Conservation (phyloP, 2,113 vertebrate species). For the Hippopotamus amphibius region DNA sequence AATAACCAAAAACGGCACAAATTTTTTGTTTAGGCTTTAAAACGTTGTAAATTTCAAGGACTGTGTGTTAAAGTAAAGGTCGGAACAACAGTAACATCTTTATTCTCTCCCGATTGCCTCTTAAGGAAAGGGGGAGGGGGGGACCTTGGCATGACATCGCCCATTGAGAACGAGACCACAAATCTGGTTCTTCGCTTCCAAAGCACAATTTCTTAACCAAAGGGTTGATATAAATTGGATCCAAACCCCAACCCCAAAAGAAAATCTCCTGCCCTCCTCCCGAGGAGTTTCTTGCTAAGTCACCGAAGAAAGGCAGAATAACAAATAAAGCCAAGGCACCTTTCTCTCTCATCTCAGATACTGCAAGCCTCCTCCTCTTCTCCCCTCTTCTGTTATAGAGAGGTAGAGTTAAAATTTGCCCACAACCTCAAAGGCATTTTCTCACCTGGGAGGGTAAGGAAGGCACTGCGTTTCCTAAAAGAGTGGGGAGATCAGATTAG, state of each 20-base stretch:
- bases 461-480: slow-evolving; percentile 44
- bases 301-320: slow-evolving; percentile 70
- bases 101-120: slow-evolving; percentile 55
- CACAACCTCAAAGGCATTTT: slow-evolving; percentile 52
- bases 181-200: slow-evolving; percentile 64
- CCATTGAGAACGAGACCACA: slow-evolving; percentile 75
- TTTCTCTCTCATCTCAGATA: slow-evolving; percentile 9
- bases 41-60: slow-evolving; percentile 53
- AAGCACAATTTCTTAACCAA: slow-evolving; percentile 65
- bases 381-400: neutral
- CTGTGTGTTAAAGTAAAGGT: slow-evolving; percentile 39
- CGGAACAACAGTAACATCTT: slow-evolving; percentile 57
- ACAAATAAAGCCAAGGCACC: slow-evolving; percentile 71
- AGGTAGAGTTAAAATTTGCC: neutral
- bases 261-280: slow-evolving; percentile 59
- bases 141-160: slow-evolving; percentile 73
- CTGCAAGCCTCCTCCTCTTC: neutral
- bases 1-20: slow-evolving; percentile 56
- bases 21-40: slow-evolving; percentile 59
- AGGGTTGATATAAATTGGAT: neutral
- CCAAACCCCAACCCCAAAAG: neutral
- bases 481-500: neutral
- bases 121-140: neutral
- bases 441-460: slow-evolving; percentile 65
- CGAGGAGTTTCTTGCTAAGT: slow-evolving; percentile 82